Evolutionary conservation across 2,797 vertebrate genomes (phyloP).

Genomic region (Benthosema pterotum): DNA sequence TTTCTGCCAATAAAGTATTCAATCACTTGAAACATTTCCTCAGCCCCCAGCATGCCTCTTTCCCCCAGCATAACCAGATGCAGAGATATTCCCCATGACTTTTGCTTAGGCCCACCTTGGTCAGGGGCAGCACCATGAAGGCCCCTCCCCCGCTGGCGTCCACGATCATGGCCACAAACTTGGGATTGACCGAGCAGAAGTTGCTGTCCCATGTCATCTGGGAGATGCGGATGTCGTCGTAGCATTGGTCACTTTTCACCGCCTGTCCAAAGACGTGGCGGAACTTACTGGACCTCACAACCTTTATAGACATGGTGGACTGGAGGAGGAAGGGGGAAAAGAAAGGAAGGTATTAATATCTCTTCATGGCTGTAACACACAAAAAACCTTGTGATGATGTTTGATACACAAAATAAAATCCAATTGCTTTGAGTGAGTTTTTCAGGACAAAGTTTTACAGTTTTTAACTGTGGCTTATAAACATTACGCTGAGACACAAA

Average conservation of each 20-base stretch:
- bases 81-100: neutral
- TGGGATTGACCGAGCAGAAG: conserved; percentile 92
- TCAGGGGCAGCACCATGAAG: conserved; percentile 89
- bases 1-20: too few relatives aligned
- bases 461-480: neutral
- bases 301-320: conserved; percentile 87
- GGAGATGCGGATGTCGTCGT: conserved; percentile 92
- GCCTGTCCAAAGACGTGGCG: conserved; percentile 92
- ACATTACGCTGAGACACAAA: too few relatives aligned
- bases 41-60: too few relatives aligned
- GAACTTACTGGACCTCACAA: conserved; percentile 92
- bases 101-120: conserved; percentile 78
- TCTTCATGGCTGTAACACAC: neutral
- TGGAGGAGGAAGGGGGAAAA: conserved; percentile 21
- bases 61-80: too few relatives aligned
- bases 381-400: too few relatives aligned
- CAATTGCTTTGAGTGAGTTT: too few relatives aligned
- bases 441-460: too few relatives aligned
- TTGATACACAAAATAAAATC: too few relatives aligned
- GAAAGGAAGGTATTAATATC: neutral
- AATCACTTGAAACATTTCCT: too few relatives aligned
- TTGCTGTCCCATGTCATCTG: conserved; percentile 96
- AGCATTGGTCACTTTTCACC: conserved; percentile 89
- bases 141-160: conserved; percentile 92
- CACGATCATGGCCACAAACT: conserved; percentile 92